Percentiles rank a stretch among this genome's conserved stretches.
Evolutionary conservation across 2,888 invertebrate genomes (phyloP).

Genomic region (Drosophila picticornis): DNA sequence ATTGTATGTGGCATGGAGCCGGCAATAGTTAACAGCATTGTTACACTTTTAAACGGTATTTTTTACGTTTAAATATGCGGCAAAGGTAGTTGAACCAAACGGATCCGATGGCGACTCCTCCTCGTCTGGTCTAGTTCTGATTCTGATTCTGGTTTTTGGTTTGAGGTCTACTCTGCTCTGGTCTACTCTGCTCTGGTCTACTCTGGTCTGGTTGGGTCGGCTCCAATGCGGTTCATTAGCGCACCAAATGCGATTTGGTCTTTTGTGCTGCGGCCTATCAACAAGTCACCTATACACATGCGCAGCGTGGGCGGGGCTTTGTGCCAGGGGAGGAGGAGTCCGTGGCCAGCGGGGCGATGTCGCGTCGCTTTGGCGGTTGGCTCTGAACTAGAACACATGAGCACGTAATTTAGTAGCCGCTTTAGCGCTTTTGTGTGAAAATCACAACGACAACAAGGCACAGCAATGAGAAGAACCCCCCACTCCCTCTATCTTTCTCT

Average conservation of each 20-base stretch:
- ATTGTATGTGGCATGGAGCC: conserved; percentile 12
- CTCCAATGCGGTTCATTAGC: conserved; percentile 77
- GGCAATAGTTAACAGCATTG: conserved; percentile 68
- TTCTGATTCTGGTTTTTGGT: conserved; percentile 28
- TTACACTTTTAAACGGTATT: conserved; percentile 77
- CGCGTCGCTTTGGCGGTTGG: conserved; percentile 36
- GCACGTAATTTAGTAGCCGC: conserved; percentile 81
- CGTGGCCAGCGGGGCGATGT: conserved; percentile 9
- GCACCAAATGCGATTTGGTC: conserved; percentile 75
- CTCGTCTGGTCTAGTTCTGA: conserved; percentile 34
- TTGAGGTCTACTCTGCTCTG: conserved; percentile 10
- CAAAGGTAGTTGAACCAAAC: conserved; percentile 43
- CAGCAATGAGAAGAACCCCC: conserved; percentile 2
- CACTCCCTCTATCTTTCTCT: neutral
- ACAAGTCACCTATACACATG: conserved; percentile 20
- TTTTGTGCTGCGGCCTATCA: conserved; percentile 48
- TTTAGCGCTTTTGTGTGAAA: conserved; percentile 80
- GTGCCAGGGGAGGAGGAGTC: neutral
- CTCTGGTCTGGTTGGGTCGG: conserved; percentile 21
- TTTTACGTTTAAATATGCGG: conserved; percentile 67
- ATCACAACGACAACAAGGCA: conserved; percentile 71
- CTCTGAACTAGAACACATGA: conserved; percentile 78
- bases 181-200: conserved; percentile 10
- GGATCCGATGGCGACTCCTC: conserved; percentile 35
- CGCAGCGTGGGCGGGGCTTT: conserved; percentile 21